Evolutionary conservation across 2,888 invertebrate genomes (phyloP).

Genomic region (Metellina segmentata): DNA sequence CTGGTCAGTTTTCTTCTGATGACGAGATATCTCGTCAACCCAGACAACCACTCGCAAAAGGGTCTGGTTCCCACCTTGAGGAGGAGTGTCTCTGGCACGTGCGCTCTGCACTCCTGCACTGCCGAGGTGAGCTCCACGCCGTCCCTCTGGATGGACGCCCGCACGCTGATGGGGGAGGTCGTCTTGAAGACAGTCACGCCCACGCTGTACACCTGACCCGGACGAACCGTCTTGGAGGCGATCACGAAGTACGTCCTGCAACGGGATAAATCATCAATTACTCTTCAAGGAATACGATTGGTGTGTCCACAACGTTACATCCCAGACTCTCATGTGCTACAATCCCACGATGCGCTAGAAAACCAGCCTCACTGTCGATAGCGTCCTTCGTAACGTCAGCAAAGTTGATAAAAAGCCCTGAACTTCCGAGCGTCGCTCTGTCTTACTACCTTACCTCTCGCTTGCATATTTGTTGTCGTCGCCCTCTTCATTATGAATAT

Average conservation of each 20-base stretch:
- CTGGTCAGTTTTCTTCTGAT: no score
- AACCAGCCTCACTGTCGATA: no score
- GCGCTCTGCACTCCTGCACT: slow-evolving; percentile 89
- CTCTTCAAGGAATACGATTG: no score
- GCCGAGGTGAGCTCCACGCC: slow-evolving; percentile 93
- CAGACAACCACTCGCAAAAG: neutral
- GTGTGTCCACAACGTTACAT: no score
- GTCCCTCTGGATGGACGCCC: slow-evolving; percentile 93
- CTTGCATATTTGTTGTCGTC: no score
- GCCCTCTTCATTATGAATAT: no score
- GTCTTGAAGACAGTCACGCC: slow-evolving; percentile 91
- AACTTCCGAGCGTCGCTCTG: no score
- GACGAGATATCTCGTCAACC: neutral
- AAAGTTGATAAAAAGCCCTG: no score
- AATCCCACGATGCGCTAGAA: no score
- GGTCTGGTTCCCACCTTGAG: slow-evolving; percentile 60
- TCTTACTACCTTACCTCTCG: no score
- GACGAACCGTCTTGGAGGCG: slow-evolving; percentile 93
- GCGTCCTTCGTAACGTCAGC: no score
- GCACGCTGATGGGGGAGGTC: slow-evolving; percentile 89
- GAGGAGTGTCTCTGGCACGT: slow-evolving; percentile 82
- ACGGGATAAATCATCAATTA: neutral
- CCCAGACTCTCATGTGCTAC: no score
- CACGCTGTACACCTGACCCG: slow-evolving; percentile 94
- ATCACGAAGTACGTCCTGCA: slow-evolving; percentile 90